Conservation (phyloP, 2,797 vertebrate genomes). For the Luscinia megarhynchos region DNA sequence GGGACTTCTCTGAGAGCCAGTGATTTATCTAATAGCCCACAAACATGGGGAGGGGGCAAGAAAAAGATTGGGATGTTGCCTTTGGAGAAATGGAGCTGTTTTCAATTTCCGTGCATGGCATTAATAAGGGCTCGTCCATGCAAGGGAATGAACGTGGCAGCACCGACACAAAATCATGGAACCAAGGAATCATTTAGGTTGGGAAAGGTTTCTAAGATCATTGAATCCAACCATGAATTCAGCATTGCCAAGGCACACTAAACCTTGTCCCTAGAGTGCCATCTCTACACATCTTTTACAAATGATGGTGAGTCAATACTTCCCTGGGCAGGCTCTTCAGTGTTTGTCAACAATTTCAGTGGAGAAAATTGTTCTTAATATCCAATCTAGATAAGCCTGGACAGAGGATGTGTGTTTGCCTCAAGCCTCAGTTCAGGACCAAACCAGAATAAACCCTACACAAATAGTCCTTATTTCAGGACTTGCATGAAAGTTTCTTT, state of each 20-base stretch:
- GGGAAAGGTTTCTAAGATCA: not conserved
- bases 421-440: not conserved
- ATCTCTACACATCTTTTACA: not conserved
- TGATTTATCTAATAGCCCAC: not conserved
- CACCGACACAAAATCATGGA: not conserved
- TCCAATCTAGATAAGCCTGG: not conserved
- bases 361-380: not conserved
- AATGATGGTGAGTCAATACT: not conserved
- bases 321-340: not conserved
- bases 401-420: not conserved
- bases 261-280: not conserved
- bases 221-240: fast-evolving
- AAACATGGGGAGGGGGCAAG: not conserved
- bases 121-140: not conserved
- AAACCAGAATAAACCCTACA: not conserved
- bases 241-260: not conserved
- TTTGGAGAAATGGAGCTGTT: not conserved
- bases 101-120: fast-evolving
- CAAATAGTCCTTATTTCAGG: not conserved
- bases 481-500: not conserved
- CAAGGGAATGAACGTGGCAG: not conserved
- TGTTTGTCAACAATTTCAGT: not conserved
- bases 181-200: not conserved
- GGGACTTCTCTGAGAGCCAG: not conserved
- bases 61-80: not conserved